Percentiles rank a stretch among this genome's conserved stretches.
Conservation (phyloP, 2,113 vertebrate species). For the Suricata suricatta region DNA sequence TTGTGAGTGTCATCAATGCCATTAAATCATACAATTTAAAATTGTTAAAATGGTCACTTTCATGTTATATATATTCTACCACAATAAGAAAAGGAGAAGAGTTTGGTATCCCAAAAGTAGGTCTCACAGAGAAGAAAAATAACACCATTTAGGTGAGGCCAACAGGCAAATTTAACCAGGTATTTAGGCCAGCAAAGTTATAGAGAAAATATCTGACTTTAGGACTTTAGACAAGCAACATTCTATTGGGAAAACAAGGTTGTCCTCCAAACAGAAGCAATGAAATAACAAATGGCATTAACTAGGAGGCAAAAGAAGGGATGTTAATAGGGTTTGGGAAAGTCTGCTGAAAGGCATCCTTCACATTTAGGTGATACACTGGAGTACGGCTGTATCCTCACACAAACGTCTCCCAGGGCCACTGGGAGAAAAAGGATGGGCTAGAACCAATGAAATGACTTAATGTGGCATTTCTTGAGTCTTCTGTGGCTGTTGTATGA, state of each 20-base stretch:
- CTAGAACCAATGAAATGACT: not conserved
- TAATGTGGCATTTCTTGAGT: conserved; percentile 32
- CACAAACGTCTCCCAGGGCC: not conserved
- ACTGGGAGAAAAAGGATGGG: not conserved
- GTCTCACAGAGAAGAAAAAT: not conserved
- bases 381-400: not conserved
- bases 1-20: not conserved
- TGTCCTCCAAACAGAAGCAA: not conserved
- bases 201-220: not conserved
- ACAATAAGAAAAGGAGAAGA: conserved; percentile 1
- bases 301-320: not conserved
- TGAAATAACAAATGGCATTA: not conserved
- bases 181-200: not conserved
- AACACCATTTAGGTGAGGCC: not conserved
- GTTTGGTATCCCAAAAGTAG: not conserved
- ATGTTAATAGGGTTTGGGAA: not conserved
- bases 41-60: not conserved
- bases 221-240: not conserved
- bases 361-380: not conserved
- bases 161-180: not conserved
- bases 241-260: not conserved
- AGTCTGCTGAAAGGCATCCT: not conserved
- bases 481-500: not conserved
- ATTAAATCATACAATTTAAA: not conserved
- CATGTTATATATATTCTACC: not conserved